Base-by-base conservation (phyloP, 2,113 vertebrate genomes). In the Scytalopus superciliaris region DNA sequence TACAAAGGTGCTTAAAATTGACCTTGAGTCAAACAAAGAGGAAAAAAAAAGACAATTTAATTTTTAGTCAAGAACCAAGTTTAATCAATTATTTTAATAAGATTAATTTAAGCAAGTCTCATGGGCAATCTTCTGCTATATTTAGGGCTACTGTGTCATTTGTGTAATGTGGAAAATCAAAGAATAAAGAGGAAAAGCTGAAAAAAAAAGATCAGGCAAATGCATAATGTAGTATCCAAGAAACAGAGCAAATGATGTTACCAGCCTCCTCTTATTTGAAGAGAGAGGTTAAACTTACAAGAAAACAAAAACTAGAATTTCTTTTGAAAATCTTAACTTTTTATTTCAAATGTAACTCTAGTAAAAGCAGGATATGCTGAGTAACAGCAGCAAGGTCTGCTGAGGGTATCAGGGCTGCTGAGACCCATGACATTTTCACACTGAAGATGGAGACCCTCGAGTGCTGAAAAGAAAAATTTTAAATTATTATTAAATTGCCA, bases 61-160 rank as follows among this genome's bases (percentile, higher is more conserved):
- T 78, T 94, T 95, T 95, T 76, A 97, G 79, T 89, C 60, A 95
- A 92, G 88, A 95, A 72, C 52, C 87, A 94, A 79, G 55, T 93
- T 94, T 91, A 96, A 95, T 95, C 86, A 93, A 88, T 79, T 94
- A 25, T 87, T 93, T 92, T 91, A 72, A 91, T 72, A 69, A 68
- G 76, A 92, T 93, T 92, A 95, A 91, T 82, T 89, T 96, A 77
- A 79, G 53, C 60, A 24, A 72, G 69, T 93, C 91, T 89, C 92
- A 92, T 87, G 94, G 94, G 87, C 42, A 89, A 83, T 91, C 53
- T 81, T 79, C 69, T 92, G 85, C 84, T 92, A 76, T 91, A 95
- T 92, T 94, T 90, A 96, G 83, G 92, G 60, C 77, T 94, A 72
- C 83, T 3, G 24, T 89, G 80, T 93, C 88, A 95, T 93, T 82